Percentiles rank a stretch among this genome's conserved stretches.
Conservation (phyloP, 2,888 invertebrate species). For the Xanthostigma xanthostigma region DNA sequence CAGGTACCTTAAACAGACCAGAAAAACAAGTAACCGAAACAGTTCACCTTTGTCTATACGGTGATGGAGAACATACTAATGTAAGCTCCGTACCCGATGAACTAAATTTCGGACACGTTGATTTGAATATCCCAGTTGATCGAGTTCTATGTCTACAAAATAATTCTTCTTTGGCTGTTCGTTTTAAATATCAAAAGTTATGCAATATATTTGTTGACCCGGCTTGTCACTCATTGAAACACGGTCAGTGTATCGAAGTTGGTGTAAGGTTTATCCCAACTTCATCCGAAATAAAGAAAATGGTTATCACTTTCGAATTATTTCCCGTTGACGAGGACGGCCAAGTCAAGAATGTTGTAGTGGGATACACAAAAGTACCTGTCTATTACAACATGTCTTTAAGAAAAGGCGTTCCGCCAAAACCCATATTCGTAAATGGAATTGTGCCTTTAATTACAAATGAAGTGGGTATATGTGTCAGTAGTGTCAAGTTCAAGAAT, state of each 20-base stretch:
- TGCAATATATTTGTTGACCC: constrained; percentile 31
- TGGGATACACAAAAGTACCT: constrained; percentile 13
- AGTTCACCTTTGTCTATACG: constrained; percentile 39
- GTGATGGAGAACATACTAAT: constrained; percentile 34
- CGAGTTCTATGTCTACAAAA: constrained; percentile 32
- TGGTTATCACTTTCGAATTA: background rate
- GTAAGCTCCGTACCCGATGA: constrained; percentile 32
- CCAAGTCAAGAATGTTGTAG: constrained; percentile 6
- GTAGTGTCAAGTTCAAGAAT: constrained; percentile 14
- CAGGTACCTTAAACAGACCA: too few species aligned
- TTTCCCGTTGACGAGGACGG: too few species aligned
- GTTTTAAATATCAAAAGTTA: constrained; percentile 27
- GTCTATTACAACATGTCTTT: constrained; percentile 6
- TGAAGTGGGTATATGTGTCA: constrained; percentile 20
- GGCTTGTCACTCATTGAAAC: constrained; percentile 24
- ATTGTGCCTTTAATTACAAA: constrained; percentile 22
- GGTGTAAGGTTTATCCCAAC: constrained; percentile 1
- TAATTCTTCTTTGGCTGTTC: constrained; percentile 29
- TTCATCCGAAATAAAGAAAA: background rate
- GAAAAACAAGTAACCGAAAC: constrained; percentile 22
- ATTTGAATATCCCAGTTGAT: constrained; percentile 23
- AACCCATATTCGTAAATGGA: constrained; percentile 21
- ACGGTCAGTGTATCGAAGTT: constrained; percentile 22
- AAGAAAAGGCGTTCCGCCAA: background rate
- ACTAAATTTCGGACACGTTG: constrained; percentile 31